Evolutionary conservation across 2,797 vertebrate genomes (phyloP), one percentile per base, ranked within the genome.

Genomic region (Meda fulgida): DNA sequence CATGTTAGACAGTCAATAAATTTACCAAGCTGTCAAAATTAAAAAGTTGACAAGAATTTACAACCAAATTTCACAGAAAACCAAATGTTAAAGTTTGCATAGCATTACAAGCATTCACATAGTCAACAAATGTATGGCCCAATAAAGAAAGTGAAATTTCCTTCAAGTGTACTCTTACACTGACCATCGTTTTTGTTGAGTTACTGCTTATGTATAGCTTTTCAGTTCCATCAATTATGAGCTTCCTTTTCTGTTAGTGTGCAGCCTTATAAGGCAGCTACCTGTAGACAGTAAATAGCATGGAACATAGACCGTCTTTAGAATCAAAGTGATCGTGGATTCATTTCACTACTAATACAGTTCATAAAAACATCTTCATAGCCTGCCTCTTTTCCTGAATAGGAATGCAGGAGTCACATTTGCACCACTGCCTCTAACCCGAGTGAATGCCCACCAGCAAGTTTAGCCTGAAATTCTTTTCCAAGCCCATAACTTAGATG

Each of bases 401-500:
- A 79, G 34, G 66, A 65, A 76, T 78, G 82, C 40, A 48, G 19
- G 40, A 69, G 65, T 84, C 66, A 78, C 81, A 84, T 81, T 66
- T 70, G 43, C 21, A 16, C 29, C 40, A 72, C 71, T 67, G 46
- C 67, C 36, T 86, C 51, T 87, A 83, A 86, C 81, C 48, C 1
- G 18, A 46, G 71, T 58, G 29, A 81, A 58, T 81, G 34, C 75
- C 34, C 21, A 69, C 81, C 31, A 60, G 40, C 70, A 75, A 23
- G 66, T 53, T 51, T 18, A 40, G 38, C 34, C 18, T 10, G 26
- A 31, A 60, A 43, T 60, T 43, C 21, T 48, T n/a, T 3, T 82
- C 1, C 21, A 73, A 21, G 1, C 29, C 40, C 55, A 46, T 70
- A 81, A 72, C n/a, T 60, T 53, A 29, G 19, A 23, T 55, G 53